Evolutionary conservation across 1,140 invertebrate genomes (phyloP).

Genomic region (Tetranychus cinnabarinus): DNA sequence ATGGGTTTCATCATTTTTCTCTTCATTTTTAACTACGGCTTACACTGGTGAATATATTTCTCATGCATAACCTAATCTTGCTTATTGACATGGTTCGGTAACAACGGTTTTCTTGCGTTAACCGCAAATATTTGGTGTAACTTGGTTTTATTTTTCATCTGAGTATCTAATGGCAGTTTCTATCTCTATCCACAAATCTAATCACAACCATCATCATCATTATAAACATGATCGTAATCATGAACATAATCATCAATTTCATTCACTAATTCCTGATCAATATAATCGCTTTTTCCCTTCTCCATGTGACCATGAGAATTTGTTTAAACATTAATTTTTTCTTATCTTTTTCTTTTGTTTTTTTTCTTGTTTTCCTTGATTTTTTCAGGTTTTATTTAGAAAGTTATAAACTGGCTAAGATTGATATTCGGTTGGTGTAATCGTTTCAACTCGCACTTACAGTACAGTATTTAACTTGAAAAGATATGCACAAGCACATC

Average conservation of each 20-base stretch:
- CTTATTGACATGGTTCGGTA: neutral
- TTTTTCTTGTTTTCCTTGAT: neutral
- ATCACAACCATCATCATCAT: neutral
- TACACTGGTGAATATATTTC: neutral
- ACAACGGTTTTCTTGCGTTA: too few species aligned
- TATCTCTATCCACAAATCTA: too few species aligned
- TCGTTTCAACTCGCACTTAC: too few species aligned
- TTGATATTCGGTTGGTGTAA: too few species aligned
- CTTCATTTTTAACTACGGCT: neutral
- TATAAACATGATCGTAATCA: too few species aligned
- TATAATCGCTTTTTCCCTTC: neutral
- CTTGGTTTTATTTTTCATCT: neutral
- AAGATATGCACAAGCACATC: too few species aligned
- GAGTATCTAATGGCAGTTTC: too few species aligned
- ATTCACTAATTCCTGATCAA: neutral
- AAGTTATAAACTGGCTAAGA: too few species aligned
- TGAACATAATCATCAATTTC: neutral
- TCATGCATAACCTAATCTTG: neutral
- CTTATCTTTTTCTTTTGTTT: neutral
- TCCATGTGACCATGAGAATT: neutral
- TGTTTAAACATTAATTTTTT: neutral
- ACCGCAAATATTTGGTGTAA: neutral
- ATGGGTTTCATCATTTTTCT: neutral
- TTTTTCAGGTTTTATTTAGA: neutral
- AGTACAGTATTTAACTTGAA: too few species aligned